Conservation (phyloP, 2,888 invertebrate genomes). For the Prosapia bicincta region DNA sequence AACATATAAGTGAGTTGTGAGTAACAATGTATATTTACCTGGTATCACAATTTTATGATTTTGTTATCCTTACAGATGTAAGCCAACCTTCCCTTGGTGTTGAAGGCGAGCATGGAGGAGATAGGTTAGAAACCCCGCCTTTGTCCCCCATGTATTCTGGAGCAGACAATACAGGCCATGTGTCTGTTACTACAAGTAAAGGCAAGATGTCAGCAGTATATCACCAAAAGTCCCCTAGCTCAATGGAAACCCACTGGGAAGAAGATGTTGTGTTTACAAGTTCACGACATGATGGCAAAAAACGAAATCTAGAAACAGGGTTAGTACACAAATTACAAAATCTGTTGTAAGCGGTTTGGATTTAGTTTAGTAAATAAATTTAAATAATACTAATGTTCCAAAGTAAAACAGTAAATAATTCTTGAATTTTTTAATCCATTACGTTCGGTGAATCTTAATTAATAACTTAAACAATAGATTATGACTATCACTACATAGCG, state of each 20-base stretch:
- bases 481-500: too few relatives aligned
- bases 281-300: constrained; percentile 30
- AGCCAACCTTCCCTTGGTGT: constrained; percentile 73
- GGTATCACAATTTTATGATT: too few relatives aligned
- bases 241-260: constrained; percentile 68
- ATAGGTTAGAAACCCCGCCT: constrained; percentile 54
- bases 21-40: too few relatives aligned
- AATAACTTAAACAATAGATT: too few relatives aligned
- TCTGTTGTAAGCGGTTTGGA: too few relatives aligned
- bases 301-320: constrained; percentile 36
- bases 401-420: too few relatives aligned
- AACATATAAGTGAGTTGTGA: too few relatives aligned
- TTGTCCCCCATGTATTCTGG: constrained; percentile 60
- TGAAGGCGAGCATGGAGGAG: constrained; percentile 55
- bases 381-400: too few relatives aligned
- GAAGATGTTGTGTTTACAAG: constrained; percentile 49
- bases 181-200: constrained; percentile 28
- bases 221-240: constrained; percentile 41
- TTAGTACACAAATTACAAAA: too few relatives aligned
- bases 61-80: constrained; percentile 56
- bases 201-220: constrained; percentile 34
- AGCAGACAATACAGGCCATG: constrained; percentile 45
- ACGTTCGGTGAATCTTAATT: too few relatives aligned
- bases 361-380: too few relatives aligned
- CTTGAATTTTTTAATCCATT: too few relatives aligned